These are phyloP conservation scores for Iselma pallidipennis DNA, from an alignment of 2,888 invertebrate genomes.

Conservation along the genomic window DNA sequence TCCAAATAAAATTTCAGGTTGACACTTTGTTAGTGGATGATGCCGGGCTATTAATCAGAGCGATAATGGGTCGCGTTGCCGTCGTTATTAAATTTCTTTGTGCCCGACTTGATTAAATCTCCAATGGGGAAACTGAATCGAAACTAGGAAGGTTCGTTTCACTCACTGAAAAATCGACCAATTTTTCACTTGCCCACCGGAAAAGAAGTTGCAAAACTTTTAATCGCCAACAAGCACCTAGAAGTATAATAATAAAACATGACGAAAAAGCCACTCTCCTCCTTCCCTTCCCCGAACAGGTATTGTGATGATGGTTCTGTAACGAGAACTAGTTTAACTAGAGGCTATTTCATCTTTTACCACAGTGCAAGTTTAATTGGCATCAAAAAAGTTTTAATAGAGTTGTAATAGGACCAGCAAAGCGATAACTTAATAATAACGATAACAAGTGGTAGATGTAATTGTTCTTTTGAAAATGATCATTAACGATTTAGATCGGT, in stretches of 20 bases:
- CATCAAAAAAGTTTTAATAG: conserved; percentile 3
- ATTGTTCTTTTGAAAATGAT: background rate
- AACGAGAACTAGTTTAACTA: too few relatives aligned
- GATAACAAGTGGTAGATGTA: conserved; percentile 1
- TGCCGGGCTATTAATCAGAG: conserved; percentile 18
- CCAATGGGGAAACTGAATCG: background rate
- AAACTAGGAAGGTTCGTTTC: background rate
- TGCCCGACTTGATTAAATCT: conserved; percentile 18
- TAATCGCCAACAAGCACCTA: too few relatives aligned
- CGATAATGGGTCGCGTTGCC: conserved; percentile 15
- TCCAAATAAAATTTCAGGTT: conserved; percentile 22
- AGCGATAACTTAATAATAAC: background rate
- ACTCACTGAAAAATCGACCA: too few relatives aligned
- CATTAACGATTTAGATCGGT: background rate
- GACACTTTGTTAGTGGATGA: conserved; percentile 16
- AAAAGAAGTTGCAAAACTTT: too few relatives aligned
- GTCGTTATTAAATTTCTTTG: conserved; percentile 19
- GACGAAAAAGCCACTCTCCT: too few relatives aligned
- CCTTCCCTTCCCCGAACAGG: too few relatives aligned
- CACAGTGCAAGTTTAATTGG: background rate
- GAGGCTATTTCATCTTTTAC: background rate
- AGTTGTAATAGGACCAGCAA: background rate
- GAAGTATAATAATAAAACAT: too few relatives aligned
- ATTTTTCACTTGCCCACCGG: too few relatives aligned
- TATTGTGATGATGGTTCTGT: too few relatives aligned